Evolutionary conservation across 1,140 invertebrate genomes (phyloP).

Genomic region (Lordiphosa collinella): DNA sequence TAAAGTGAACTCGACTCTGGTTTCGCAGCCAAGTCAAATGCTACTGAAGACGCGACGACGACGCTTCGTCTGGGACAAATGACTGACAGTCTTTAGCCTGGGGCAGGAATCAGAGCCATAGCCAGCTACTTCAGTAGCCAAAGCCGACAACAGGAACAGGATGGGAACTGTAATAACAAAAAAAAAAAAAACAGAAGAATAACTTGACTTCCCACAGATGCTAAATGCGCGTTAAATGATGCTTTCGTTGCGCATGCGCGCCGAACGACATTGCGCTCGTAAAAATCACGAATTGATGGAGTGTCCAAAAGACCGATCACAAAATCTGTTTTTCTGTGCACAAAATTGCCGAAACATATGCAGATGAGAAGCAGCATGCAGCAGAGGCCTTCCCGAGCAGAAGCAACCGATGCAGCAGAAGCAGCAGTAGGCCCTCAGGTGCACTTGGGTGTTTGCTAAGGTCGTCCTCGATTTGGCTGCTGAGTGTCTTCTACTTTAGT

Average conservation of each 20-base stretch:
- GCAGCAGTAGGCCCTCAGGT: conserved; percentile 32
- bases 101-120: conserved; percentile 37
- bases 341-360: conserved; percentile 76
- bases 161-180: conserved; percentile 22
- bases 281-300: conserved; percentile 80
- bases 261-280: conserved; percentile 72
- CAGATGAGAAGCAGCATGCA: conserved; percentile 44
- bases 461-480: conserved; percentile 28
- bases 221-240: conserved; percentile 78
- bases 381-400: conserved; percentile 41
- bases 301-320: conserved; percentile 72
- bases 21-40: too few species aligned
- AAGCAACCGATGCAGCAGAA: too few species aligned
- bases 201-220: conserved; percentile 11
- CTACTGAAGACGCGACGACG: conserved; percentile 20
- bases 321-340: conserved; percentile 76
- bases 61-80: conserved; percentile 61
- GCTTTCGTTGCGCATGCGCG: conserved; percentile 74
- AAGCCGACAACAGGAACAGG: conserved; percentile 45
- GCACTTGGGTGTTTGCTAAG: conserved; percentile 45
- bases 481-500: conserved; percentile 25
- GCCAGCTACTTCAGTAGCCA: conserved; percentile 74
- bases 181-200: conserved; percentile 15
- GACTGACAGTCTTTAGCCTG: conserved; percentile 62
- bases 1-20: conserved; percentile 39